These are phyloP conservation scores for Agonopterix subpropinquella DNA, from an alignment of 2,888 invertebrate genomes.

Conservation along the genomic window DNA sequence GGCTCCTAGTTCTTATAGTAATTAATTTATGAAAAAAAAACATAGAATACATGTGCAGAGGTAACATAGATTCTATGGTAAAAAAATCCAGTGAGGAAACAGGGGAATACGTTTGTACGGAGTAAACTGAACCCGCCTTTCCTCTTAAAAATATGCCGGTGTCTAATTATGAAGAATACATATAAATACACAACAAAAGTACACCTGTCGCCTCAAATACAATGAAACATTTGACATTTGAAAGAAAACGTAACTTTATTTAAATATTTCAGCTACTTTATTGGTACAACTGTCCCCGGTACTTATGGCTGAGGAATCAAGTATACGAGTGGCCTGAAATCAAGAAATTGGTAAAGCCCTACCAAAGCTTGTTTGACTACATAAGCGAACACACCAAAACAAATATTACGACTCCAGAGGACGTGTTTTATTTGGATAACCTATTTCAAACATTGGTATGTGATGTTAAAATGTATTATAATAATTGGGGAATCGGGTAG, in stretches of 20 bases:
- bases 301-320: constrained; percentile 39
- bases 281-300: constrained; percentile 63
- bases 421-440: constrained; percentile 65
- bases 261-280: constrained; percentile 55
- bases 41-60: no score
- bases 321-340: constrained; percentile 44
- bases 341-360: constrained; percentile 34
- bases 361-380: constrained; percentile 39
- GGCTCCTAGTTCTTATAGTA: no score
- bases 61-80: no score
- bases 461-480: neutral
- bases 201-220: neutral
- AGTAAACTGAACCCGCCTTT: no score
- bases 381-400: constrained; percentile 44
- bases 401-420: constrained; percentile 53
- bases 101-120: no score
- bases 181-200: no score
- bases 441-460: constrained; percentile 64
- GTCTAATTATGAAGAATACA: no score
- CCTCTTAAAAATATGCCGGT: no score
- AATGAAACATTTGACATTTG: constrained; percentile 3
- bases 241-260: no score
- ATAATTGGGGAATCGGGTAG: no score
- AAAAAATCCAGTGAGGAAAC: no score
- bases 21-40: no score